Conservation (phyloP, 2,888 invertebrate species). For the Dioctria rufipes region DNA sequence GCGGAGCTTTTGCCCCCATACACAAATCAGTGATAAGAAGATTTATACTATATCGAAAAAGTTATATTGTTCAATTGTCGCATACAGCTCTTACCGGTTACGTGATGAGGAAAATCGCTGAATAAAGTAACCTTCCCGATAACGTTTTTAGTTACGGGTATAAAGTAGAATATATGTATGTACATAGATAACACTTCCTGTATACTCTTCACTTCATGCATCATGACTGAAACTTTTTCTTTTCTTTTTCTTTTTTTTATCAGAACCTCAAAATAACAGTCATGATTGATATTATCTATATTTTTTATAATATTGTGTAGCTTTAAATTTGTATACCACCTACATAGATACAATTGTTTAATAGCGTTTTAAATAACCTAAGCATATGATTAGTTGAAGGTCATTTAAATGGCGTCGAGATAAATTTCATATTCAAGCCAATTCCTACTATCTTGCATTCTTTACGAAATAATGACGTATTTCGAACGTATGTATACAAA, state of each 20-base stretch:
- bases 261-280: constrained; percentile 2
- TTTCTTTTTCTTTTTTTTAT: background rate
- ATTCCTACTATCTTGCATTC: constrained; percentile 9
- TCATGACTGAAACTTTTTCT: constrained; percentile 27
- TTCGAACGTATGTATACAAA: constrained; percentile 1
- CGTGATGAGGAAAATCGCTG: background rate
- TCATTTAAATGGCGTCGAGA: constrained; percentile 47
- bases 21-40: constrained; percentile 6
- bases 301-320: background rate
- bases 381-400: constrained; percentile 48
- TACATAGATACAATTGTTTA: too few relatives aligned
- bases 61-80: background rate
- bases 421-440: constrained; percentile 2
- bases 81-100: background rate
- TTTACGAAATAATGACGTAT: constrained; percentile 26
- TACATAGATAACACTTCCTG: constrained; percentile 34
- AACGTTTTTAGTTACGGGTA: constrained; percentile 11
- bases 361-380: background rate
- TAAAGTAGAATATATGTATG: constrained; percentile 12
- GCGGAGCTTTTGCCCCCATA: constrained; percentile 24
- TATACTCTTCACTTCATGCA: background rate
- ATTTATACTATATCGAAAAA: constrained; percentile 6
- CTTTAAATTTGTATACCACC: too few relatives aligned
- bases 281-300: background rate
- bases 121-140: constrained; percentile 15